Evolutionary conservation across 2,113 vertebrate genomes (phyloP), one percentile per base, ranked within the genome.

Genomic region (Suncus etruscus): DNA sequence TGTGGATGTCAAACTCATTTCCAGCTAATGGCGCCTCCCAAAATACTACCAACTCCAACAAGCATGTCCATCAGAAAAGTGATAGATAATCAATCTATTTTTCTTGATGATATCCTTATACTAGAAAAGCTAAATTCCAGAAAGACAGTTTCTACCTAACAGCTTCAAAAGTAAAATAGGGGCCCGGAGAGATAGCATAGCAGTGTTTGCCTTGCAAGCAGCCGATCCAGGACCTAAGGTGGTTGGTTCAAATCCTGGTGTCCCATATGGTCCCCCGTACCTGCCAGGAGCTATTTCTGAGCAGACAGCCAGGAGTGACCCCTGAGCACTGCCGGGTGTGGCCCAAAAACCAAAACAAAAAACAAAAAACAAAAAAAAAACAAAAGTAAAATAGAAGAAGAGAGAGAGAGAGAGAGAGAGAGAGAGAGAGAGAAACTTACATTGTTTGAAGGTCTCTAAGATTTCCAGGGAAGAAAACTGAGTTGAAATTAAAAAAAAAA

Each of bases 1-100:
- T 24, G 16, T 70, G 87, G 92, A 91, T 94, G 94, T 97, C 97
- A 97, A 95, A 95, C 92, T 96, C 94, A 66, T 91, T 96, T 94
- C 89, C 86, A 3, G 0, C 85, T 97, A 96, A 95, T 91, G 95
- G 96, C 75, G 95, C 92, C 85, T 95, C 90, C 93, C 94, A 89
- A 95, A 97, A 95, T 20, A 61, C 94, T 89, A 96, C 87, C 92
- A 94, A 47, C 81, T 97, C 95, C 95, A 86, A 93, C 82, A 90
- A n/a, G 27, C 75, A 45, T 63, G 74, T 92, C 91, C 61, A 90
- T 45, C 92, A 83, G 16, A 9, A 97, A 95, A 85, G 94, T 91
- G 95, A 97, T 93, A 45, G 48, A 92, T 95, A 96, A 97, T 96
- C 96, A 96, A 95, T 97, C 96, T 6, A 25, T 82, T 89, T 74